These are phyloP conservation scores for Uromys caudimaculatus DNA, from an alignment of 2,797 vertebrate genomes.

Conservation along the genomic window DNA sequence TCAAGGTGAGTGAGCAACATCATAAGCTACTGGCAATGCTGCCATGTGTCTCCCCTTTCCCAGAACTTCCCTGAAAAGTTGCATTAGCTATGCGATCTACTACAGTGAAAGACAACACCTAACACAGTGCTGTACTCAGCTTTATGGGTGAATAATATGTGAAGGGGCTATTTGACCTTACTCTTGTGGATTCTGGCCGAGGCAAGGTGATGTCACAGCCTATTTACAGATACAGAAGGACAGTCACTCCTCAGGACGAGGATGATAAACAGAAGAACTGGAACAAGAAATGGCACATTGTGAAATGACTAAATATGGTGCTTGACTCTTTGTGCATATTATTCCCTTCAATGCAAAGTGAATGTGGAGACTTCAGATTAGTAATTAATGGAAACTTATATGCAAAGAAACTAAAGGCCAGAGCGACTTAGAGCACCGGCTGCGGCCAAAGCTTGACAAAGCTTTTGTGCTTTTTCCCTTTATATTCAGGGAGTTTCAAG, in stretches of 20 bases:
- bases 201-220: background rate
- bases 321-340: background rate
- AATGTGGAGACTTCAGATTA: background rate
- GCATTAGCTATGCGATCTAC: background rate
- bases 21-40: background rate
- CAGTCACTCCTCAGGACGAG: background rate
- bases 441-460: background rate
- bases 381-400: background rate
- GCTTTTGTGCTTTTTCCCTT: background rate
- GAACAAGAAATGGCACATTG: background rate
- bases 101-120: background rate
- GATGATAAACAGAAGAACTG: background rate
- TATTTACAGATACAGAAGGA: background rate
- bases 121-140: background rate
- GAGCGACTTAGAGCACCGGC: background rate
- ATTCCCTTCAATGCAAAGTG: background rate
- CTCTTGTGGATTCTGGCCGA: background rate
- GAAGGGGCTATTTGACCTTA: background rate
- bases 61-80: background rate
- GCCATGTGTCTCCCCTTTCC: background rate
- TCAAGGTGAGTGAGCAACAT: background rate
- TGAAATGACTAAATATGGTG: background rate
- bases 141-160: background rate
- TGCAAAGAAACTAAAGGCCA: background rate
- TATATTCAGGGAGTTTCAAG: constrained; percentile 6